Percentiles rank a stretch among this genome's conserved stretches.
phyloP scores from a whole-genome alignment of 2,113 vertebrate genomes.

The Sphaerodactylus townsendi region DNA sequence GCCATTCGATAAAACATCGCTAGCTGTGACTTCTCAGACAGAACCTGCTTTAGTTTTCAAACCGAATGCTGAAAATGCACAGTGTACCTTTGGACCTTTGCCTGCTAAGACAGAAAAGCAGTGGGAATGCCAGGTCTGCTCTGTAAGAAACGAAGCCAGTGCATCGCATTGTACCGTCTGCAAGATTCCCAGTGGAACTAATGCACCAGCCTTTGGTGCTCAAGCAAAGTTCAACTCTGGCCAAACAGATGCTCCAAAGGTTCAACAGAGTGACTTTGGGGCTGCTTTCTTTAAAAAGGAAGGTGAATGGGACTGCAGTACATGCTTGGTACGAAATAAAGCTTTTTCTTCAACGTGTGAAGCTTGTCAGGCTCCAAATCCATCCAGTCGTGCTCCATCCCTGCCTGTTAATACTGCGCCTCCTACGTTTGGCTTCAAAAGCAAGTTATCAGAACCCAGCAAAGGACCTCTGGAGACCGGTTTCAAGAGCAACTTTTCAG shows the following conservation, averaged over 20 bases:
- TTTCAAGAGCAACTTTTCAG: constrained; percentile 77
- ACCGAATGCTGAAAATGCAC: constrained; percentile 24
- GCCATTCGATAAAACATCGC: constrained; percentile 42
- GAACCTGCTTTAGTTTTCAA: constrained; percentile 55
- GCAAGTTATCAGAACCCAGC: constrained; percentile 65
- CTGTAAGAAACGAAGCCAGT: constrained; percentile 76
- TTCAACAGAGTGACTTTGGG: constrained; percentile 59
- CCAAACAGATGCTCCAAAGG: constrained; percentile 56
- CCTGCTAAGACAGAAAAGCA: constrained; percentile 82
- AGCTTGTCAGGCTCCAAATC: constrained; percentile 74
- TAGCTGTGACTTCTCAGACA: constrained; percentile 6
- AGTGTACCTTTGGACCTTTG: constrained; percentile 63
- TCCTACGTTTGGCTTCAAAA: constrained; percentile 75
- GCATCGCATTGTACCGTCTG: constrained; percentile 75
- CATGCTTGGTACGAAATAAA: constrained; percentile 79
- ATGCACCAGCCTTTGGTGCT: constrained; percentile 26
- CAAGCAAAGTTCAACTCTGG: constrained; percentile 77
- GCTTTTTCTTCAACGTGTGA: constrained; percentile 67
- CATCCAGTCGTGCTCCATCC: constrained; percentile 31
- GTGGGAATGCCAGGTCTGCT: constrained; percentile 83
- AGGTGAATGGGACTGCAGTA: constrained; percentile 81
- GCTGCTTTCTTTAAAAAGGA: constrained; percentile 68
- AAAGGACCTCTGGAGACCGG: constrained; percentile 74
- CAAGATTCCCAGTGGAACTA: constrained; percentile 72
- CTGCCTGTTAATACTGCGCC: constrained; percentile 55